Conservation (phyloP, 2,888 invertebrate genomes). For the Nematopogon swammerdamellus region DNA sequence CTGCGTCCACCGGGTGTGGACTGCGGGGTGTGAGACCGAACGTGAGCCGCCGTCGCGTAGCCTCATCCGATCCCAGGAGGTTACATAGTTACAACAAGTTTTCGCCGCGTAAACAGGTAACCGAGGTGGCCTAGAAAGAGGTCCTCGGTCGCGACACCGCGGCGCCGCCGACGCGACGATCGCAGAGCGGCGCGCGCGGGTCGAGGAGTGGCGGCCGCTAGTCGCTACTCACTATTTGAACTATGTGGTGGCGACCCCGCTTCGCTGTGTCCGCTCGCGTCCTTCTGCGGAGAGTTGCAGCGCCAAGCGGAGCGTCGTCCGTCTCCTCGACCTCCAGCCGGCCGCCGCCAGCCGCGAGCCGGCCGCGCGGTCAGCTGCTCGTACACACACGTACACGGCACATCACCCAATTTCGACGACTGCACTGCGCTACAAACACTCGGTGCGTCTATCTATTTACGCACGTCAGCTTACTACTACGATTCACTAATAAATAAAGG, state of each 20-base stretch:
- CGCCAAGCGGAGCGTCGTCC: background rate
- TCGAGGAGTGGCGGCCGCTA: background rate
- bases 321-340: background rate
- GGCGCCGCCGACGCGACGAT: too few relatives aligned
- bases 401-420: background rate
- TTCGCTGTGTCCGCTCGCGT: background rate
- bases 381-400: background rate
- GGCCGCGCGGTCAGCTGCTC: background rate
- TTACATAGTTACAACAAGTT: background rate
- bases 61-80: background rate
- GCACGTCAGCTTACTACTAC: slow-evolving; percentile 25
- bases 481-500: slow-evolving; percentile 53
- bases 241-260: background rate
- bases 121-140: background rate
- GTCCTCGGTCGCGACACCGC: background rate
- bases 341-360: background rate
- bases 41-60: too few relatives aligned
- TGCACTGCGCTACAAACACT: background rate
- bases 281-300: background rate
- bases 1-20: slow-evolving; percentile 30
- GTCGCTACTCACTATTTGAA: background rate
- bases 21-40: too few relatives aligned
- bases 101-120: background rate
- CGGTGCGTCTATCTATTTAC: background rate
- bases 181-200: too few relatives aligned